phyloP scores from a whole-genome alignment of 2,113 vertebrate species.

The Hyperopisus bebe region DNA sequence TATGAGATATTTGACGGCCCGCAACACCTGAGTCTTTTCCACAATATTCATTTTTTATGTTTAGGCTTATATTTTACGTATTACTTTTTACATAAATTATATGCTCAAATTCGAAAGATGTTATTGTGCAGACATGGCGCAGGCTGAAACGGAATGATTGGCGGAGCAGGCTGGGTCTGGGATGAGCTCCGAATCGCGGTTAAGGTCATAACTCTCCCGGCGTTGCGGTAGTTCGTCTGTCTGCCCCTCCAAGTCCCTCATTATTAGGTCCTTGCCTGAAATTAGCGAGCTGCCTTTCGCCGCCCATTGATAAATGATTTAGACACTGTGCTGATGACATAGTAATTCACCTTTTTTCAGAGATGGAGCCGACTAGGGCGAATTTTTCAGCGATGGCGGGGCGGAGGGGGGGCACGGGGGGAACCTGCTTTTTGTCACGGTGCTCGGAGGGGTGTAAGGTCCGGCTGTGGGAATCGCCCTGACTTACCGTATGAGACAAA shows the following conservation, averaged over 20 bases:
- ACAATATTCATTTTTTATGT: not conserved
- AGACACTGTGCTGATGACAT: conserved; percentile 18
- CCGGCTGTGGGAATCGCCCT: conserved; percentile 27
- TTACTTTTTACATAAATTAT: not conserved
- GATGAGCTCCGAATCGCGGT: not conserved
- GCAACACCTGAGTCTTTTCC: too few relatives aligned
- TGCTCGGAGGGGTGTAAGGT: conserved; percentile 22
- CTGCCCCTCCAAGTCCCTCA: not conserved
- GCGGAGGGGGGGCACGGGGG: not conserved
- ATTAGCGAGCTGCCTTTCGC: conserved; percentile 22
- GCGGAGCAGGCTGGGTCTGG: not conserved
- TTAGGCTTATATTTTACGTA: not conserved
- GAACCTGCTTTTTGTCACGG: conserved; percentile 41
- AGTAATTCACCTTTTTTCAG: conserved; percentile 21
- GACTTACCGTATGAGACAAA: conserved; percentile 16
- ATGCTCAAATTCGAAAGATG: not conserved
- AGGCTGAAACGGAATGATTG: not conserved
- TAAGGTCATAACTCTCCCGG: not conserved
- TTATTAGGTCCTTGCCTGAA: conserved; percentile 17
- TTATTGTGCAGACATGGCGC: not conserved
- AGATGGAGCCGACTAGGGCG: conserved; percentile 20
- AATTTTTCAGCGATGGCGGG: conserved; percentile 1
- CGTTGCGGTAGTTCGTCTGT: conserved; percentile 4
- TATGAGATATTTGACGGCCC: not conserved
- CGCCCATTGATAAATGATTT: conserved; percentile 27